Base-by-base conservation (phyloP, 2,113 vertebrate genomes). In the Xenus cinereus region DNA sequence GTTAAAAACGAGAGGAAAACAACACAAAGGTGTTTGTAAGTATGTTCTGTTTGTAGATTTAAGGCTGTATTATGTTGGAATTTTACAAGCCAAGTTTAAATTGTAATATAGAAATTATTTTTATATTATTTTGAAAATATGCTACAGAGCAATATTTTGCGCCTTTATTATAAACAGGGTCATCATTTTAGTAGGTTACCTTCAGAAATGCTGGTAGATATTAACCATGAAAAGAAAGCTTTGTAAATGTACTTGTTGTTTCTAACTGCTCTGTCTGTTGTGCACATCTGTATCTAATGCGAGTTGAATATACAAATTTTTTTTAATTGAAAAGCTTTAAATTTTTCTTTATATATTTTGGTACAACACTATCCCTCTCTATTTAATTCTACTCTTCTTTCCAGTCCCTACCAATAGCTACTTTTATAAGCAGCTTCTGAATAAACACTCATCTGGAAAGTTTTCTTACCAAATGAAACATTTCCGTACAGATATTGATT, bases 81-180 rank as follows among this genome's bases (percentile, higher is more conserved):
- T 98, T 98, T 98, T 98, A 98, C 96, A 98, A 98, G 97, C 98
- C 98, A 98, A 98, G 96, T 98, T 98, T 97, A 97, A 98, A 98
- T 95, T 98, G 97, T 98, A 98, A 98, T 97, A 98, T 97, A 98
- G 98, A 98, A 98, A 98, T 98, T 98, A 98, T 98, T 98, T 99
- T 98, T 98, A 95, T 98, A 98, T 98, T 97, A 96, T 97, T 98
- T 98, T 98, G 97, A 97, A 97, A 98, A 98, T 96, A 95, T 33
- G 97, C 97, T 98, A 95, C 94, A 98, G 97, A 98, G 97, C 98
- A 98, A 98, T 98, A 98, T 98, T 98, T 98, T 97, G 95, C 95
- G 77, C 96, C 97, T 97, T 98, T 98, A 93, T 97, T 97, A 97
- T 97, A 96, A 97, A 98, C 96, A 97, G 97, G 92, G 95, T 97